Percentiles rank a stretch among this genome's conserved stretches.
Evolutionary conservation across 2,888 invertebrate genomes (phyloP).

Genomic region (Myopa testacea): DNA sequence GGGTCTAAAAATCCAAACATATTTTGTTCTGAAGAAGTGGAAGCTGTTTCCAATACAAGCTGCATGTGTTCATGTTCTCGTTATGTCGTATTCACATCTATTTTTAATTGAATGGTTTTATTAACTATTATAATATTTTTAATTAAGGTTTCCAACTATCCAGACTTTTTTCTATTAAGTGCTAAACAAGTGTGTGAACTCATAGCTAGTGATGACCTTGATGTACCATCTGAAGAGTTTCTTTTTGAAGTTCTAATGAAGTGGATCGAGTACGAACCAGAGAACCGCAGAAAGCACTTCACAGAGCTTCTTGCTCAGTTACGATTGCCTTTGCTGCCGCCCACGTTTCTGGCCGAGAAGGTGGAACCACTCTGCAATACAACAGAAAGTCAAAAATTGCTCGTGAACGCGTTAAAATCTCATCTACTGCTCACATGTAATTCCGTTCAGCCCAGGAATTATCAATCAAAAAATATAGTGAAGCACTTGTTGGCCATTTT

Average conservation of each 20-base stretch:
- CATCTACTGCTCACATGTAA: too few relatives aligned
- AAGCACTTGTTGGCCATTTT: too few relatives aligned
- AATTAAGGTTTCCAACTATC: not conserved
- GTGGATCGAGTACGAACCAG: not conserved
- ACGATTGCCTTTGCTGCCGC: not conserved
- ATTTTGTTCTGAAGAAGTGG: too few relatives aligned
- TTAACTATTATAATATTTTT: too few relatives aligned
- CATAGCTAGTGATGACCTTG: not conserved
- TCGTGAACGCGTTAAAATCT: not conserved
- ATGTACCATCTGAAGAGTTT: not conserved
- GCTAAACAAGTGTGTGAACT: not conserved
- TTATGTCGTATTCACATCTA: too few relatives aligned
- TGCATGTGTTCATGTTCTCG: too few relatives aligned
- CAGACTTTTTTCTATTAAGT: not conserved
- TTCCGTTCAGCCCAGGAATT: too few relatives aligned
- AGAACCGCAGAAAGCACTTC: not conserved
- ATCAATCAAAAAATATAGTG: too few relatives aligned
- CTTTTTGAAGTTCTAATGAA: not conserved
- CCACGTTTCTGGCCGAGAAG: not conserved
- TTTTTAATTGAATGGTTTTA: too few relatives aligned
- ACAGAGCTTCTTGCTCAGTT: not conserved
- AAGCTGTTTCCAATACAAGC: too few relatives aligned
- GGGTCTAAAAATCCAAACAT: too few relatives aligned
- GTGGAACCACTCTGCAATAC: not conserved
- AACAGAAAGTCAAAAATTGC: not conserved